A percentile compares a stretch with the other conserved stretches of the same genome.
phyloP scores from a whole-genome alignment of 2,888 invertebrate species.

The Fissipunctia ypsillon region DNA sequence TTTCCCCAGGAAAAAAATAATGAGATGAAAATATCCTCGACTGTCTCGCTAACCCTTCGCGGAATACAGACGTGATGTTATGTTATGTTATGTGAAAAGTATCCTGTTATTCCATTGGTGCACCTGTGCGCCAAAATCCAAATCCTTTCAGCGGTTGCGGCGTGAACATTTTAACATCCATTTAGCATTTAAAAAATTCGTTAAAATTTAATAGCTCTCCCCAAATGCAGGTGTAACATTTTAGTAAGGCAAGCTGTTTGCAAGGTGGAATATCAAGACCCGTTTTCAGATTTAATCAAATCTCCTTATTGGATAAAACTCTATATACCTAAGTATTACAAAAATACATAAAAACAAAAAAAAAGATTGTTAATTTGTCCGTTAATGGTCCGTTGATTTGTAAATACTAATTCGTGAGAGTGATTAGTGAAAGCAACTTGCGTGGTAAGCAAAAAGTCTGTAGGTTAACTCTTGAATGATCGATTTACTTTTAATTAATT shows the following conservation, averaged over 20 bases:
- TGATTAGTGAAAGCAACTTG: slow-evolving; percentile 32
- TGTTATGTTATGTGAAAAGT: no score
- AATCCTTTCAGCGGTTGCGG: background rate
- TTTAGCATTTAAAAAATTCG: background rate
- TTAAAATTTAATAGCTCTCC: background rate
- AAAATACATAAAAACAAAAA: background rate
- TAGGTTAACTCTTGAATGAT: background rate
- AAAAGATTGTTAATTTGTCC: background rate
- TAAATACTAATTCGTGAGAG: slow-evolving; percentile 14
- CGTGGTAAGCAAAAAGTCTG: slow-evolving; percentile 13
- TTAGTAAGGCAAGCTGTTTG: background rate
- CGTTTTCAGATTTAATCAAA: background rate
- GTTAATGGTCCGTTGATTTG: slow-evolving; percentile 5
- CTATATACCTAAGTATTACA: background rate
- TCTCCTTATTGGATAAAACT: background rate
- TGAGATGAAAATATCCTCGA: no score
- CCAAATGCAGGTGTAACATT: slow-evolving; percentile 5
- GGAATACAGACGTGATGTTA: no score
- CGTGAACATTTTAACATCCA: background rate
- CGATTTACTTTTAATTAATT: slow-evolving; percentile 30
- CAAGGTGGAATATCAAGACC: background rate
- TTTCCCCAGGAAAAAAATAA: no score
- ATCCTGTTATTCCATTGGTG: no score
- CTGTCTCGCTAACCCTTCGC: no score
- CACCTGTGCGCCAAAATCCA: background rate